These are phyloP conservation scores for Macroramphosus scolopax DNA, from an alignment of 2,797 vertebrate species.

Conservation along the genomic window DNA sequence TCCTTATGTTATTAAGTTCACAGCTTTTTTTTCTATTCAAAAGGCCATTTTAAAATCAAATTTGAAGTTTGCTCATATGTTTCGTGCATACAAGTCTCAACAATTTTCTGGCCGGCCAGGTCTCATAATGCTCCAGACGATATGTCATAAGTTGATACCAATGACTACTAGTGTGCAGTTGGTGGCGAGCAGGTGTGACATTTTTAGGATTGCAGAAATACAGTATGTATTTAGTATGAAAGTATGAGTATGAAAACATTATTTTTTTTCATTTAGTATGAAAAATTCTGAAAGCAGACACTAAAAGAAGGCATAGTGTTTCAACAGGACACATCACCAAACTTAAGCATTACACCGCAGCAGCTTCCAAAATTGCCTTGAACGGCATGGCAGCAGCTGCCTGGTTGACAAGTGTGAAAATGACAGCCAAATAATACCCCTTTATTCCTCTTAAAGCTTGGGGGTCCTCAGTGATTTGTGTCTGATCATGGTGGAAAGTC, in stretches of 20 bases:
- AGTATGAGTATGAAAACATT: no score
- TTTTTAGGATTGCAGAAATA: no score
- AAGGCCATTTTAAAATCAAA: no score
- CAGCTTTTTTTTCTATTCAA: no score
- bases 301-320: neutral
- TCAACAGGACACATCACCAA: neutral
- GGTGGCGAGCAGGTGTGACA: no score
- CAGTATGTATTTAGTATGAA: no score
- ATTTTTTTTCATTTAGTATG: no score
- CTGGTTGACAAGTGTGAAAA: constrained; percentile 24
- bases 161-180: no score
- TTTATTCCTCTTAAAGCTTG: no score
- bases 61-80: neutral
- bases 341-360: constrained; percentile 1
- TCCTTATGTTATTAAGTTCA: no score
- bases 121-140: constrained; percentile 10
- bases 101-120: constrained; percentile 14
- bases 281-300: neutral
- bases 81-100: constrained; percentile 34
- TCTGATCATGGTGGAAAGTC: constrained; percentile 2
- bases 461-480: constrained; percentile 9
- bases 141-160: constrained; percentile 9
- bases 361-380: constrained; percentile 18
- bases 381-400: constrained; percentile 17
- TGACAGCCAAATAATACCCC: constrained; percentile 37